Evolutionary conservation across 2,797 vertebrate genomes (phyloP), one percentile per base, ranked within the genome.

Genomic region (Syngnathus acus): DNA sequence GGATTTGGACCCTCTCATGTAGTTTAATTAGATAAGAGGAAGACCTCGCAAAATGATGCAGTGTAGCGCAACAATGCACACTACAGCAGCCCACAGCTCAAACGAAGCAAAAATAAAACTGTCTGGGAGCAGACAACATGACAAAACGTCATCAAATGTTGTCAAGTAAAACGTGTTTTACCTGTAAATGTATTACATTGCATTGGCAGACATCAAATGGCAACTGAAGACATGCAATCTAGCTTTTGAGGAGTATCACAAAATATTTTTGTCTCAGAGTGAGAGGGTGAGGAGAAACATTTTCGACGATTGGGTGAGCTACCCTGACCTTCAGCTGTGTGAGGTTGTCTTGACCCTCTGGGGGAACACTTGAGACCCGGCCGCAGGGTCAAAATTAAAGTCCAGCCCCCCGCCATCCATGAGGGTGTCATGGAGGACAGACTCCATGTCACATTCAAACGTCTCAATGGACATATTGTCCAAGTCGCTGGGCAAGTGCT

Each of bases 391-490:
- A 83, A 98, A 98, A 86, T 98, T 98, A 90, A 98, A 98, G 91
- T 99, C 97, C 88, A 98, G 89, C 0, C 91, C 94, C 61, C 95
- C 96, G 65, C 93, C 97, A 59, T 98, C 97, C 96, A 98, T 98
- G 73, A 98, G 94, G 65, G 97, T 95, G 65, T 99, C 97, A 42
- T 95, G 94, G 72, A 99, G 95, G 76, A 99, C 95, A 0, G 95
- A 94, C 86, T 98, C 97, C 91, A 99, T 90, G 85, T 99, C 96
- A 65, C 95, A 98, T 83, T 98, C 96, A 78, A 98, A 89, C 81
- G 91, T 92, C 85, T 99, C 96, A n/a, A 98, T 92, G 55, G 94
- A 90, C 94, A 99, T 91, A 85, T 94, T 96, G 47, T 99, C 96
- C 89, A 99, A 92, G 90, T 99, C 97, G 71, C 97, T 98, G 17